Evolutionary conservation across 2,888 invertebrate species (phyloP).

Genomic region (Caenorhabditis uteleia): DNA sequence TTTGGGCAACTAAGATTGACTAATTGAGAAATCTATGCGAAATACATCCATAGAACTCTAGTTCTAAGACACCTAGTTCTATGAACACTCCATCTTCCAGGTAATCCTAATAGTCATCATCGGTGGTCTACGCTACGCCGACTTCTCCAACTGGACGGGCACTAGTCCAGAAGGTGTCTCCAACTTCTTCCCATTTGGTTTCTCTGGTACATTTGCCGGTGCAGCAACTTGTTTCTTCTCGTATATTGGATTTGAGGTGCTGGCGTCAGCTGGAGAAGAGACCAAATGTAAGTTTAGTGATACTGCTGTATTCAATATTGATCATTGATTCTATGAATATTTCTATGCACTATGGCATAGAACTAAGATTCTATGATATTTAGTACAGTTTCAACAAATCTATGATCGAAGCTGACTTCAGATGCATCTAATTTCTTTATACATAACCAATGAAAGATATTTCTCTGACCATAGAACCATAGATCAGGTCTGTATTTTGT

Average conservation of each 20-base stretch:
- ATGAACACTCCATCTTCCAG: slow-evolving; percentile 4
- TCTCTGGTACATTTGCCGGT: slow-evolving; percentile 35
- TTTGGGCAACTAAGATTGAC: not conserved
- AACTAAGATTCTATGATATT: no score
- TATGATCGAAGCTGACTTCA: no score
- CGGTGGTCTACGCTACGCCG: slow-evolving; percentile 15
- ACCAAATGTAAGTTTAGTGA: slow-evolving; percentile 15
- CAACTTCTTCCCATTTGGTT: slow-evolving; percentile 41
- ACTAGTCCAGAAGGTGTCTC: not conserved
- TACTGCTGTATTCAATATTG: not conserved
- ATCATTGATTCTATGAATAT: not conserved
- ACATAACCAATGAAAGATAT: no score
- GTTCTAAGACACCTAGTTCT: not conserved
- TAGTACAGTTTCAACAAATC: no score
- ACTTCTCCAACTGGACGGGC: slow-evolving; percentile 17
- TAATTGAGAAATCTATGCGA: not conserved
- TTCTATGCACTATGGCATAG: not conserved
- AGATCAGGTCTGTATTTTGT: no score
- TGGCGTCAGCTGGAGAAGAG: slow-evolving; percentile 49
- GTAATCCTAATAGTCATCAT: slow-evolving; percentile 15
- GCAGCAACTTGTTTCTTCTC: slow-evolving; percentile 48
- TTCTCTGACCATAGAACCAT: no score
- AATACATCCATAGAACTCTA: not conserved
- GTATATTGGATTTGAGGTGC: slow-evolving; percentile 43
- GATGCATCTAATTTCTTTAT: no score